These are phyloP conservation scores for Festucalex cinctus DNA, from an alignment of 2,113 vertebrate genomes.

Conservation along the genomic window DNA sequence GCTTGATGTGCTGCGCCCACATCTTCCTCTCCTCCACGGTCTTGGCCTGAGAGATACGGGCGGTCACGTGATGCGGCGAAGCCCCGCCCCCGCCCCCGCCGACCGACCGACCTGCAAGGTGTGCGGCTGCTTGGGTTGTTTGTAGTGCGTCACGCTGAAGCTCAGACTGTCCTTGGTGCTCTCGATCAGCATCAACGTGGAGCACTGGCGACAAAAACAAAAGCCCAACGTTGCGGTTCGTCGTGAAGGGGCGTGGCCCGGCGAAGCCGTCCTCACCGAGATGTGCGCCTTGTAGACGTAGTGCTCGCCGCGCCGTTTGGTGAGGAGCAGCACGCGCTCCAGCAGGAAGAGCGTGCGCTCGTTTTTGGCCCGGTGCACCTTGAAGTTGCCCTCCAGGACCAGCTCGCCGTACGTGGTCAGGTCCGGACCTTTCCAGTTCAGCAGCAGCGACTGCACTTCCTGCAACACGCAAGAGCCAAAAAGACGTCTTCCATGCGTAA, in stretches of 20 bases:
- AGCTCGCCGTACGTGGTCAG: slow-evolving; percentile 91
- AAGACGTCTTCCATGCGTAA: no score
- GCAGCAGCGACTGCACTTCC: slow-evolving; percentile 91
- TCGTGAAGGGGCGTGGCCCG: not conserved
- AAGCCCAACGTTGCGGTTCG: no score
- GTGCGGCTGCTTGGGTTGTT: slow-evolving; percentile 87
- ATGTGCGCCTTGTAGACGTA: slow-evolving; percentile 88
- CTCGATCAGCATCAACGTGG: slow-evolving; percentile 89
- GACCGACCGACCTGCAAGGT: slow-evolving; percentile 84
- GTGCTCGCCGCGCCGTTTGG: slow-evolving; percentile 85
- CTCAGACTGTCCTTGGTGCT: slow-evolving; percentile 85
- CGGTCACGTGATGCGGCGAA: not conserved
- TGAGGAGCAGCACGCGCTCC: slow-evolving; percentile 84
- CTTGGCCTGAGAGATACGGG: slow-evolving; percentile 73
- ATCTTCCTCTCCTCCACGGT: slow-evolving; percentile 83
- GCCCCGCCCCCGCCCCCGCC: slow-evolving; percentile 8
- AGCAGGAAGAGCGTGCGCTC: slow-evolving; percentile 91
- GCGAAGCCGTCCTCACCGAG: slow-evolving; percentile 65
- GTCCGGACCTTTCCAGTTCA: slow-evolving; percentile 90
- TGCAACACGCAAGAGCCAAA: slow-evolving; percentile 29
- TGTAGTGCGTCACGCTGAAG: slow-evolving; percentile 92
- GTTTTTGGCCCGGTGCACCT: slow-evolving; percentile 80
- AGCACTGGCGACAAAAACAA: no score
- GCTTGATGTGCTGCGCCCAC: slow-evolving; percentile 94
- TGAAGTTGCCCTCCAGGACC: slow-evolving; percentile 90